Conservation (phyloP, 2,113 vertebrate genomes). For the Stictonetta naevosa region DNA sequence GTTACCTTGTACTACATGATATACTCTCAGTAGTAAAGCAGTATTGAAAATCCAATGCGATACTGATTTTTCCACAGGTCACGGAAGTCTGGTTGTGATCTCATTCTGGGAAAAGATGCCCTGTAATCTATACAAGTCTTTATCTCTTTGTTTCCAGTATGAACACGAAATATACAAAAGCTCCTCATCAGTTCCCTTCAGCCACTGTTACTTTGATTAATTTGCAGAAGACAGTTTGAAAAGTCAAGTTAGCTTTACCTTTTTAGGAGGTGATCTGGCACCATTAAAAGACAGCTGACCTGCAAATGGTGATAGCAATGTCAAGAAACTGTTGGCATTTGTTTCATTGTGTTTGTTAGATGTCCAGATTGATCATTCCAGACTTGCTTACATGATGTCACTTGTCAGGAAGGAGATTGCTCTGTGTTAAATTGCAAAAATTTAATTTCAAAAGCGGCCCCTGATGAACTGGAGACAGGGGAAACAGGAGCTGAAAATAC, state of each 20-base stretch:
- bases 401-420: neutral
- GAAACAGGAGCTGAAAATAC: neutral
- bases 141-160: neutral
- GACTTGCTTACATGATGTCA: neutral
- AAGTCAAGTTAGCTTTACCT: neutral
- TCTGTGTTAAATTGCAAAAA: neutral
- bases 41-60: fast-evolving
- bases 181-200: neutral
- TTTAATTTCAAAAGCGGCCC: neutral
- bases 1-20: neutral
- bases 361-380: neutral
- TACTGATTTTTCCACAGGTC: neutral
- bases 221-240: neutral
- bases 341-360: neutral
- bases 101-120: neutral
- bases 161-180: neutral
- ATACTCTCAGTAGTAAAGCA: neutral
- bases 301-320: neutral
- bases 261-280: neutral
- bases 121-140: neutral
- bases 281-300: neutral
- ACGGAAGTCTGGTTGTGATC: neutral
- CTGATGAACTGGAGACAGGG: neutral
- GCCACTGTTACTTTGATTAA: neutral
- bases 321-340: neutral